phyloP scores from a whole-genome alignment of 2,888 invertebrate species.

The Rambutsinella grinnellia region DNA sequence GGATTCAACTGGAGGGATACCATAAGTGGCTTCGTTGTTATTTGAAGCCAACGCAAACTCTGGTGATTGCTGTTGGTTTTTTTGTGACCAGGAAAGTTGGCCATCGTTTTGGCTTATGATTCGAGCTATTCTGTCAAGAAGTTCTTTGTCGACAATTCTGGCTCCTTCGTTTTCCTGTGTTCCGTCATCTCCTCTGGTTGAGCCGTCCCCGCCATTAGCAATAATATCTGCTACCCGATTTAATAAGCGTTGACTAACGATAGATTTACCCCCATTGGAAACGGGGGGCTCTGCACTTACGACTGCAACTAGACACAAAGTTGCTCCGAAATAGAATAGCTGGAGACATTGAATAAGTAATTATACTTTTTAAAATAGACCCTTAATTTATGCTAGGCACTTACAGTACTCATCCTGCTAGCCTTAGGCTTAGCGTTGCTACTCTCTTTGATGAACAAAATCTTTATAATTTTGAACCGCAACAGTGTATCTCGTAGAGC shows the following conservation, averaged over 20 bases:
- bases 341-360: no score
- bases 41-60: not conserved
- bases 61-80: not conserved
- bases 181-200: conserved; percentile 17
- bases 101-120: conserved; percentile 53
- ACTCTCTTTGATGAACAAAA: not conserved
- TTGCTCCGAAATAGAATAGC: conserved; percentile 1
- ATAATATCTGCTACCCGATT: conserved; percentile 53
- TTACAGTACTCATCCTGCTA: not conserved
- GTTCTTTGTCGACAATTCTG: conserved; percentile 44
- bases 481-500: not conserved
- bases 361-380: not conserved
- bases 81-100: conserved; percentile 26
- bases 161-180: conserved; percentile 39
- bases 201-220: conserved; percentile 46
- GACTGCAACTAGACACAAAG: not conserved
- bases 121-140: conserved; percentile 49
- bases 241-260: conserved; percentile 46
- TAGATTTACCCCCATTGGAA: not conserved
- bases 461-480: not conserved
- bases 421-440: not conserved
- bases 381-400: no score
- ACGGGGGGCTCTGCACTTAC: conserved; percentile 26
- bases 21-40: conserved; percentile 13
- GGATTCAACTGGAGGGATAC: conserved; percentile 23